Percentiles rank a stretch among this genome's conserved stretches.
phyloP scores from a whole-genome alignment of 2,797 vertebrate species.

The Sebastiscus tertius region DNA sequence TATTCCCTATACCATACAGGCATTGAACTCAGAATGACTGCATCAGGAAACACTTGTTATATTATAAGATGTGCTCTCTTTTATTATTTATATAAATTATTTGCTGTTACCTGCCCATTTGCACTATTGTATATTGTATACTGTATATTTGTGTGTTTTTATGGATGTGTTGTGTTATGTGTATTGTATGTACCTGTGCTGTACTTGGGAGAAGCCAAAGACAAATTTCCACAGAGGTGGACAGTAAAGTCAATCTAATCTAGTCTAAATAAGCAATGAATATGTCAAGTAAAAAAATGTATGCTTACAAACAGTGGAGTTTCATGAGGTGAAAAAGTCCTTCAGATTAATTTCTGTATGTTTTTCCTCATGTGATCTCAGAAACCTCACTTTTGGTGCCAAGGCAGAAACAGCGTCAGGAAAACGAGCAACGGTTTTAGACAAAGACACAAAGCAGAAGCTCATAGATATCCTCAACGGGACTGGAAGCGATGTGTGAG shows the following conservation, averaged over 20 bases:
- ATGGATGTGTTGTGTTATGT: not conserved
- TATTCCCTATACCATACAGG: not conserved
- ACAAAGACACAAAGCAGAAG: slow-evolving; percentile 46
- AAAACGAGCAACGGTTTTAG: slow-evolving; percentile 83
- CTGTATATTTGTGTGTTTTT: not conserved
- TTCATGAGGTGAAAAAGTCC: not conserved
- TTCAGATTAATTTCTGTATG: not conserved
- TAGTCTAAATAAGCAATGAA: not conserved
- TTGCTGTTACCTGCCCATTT: not conserved
- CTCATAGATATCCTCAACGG: slow-evolving; percentile 83
- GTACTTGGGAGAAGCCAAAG: too few species aligned
- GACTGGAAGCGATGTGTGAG: slow-evolving; percentile 83
- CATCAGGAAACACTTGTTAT: not conserved
- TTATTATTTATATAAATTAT: not conserved
- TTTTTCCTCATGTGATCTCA: slow-evolving; percentile 61
- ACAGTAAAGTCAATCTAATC: too few species aligned
- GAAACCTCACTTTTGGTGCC: slow-evolving; percentile 90
- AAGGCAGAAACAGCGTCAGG: slow-evolving; percentile 91
- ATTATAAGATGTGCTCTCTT: not conserved
- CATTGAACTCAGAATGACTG: not conserved
- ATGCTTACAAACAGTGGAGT: not conserved
- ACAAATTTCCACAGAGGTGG: too few species aligned
- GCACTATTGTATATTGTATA: not conserved
- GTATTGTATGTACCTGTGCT: not conserved
- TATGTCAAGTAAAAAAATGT: not conserved